A percentile compares a stretch with the other conserved stretches of the same genome.
Evolutionary conservation across 2,797 vertebrate genomes (phyloP).

Genomic region (Graptemys geographica): DNA sequence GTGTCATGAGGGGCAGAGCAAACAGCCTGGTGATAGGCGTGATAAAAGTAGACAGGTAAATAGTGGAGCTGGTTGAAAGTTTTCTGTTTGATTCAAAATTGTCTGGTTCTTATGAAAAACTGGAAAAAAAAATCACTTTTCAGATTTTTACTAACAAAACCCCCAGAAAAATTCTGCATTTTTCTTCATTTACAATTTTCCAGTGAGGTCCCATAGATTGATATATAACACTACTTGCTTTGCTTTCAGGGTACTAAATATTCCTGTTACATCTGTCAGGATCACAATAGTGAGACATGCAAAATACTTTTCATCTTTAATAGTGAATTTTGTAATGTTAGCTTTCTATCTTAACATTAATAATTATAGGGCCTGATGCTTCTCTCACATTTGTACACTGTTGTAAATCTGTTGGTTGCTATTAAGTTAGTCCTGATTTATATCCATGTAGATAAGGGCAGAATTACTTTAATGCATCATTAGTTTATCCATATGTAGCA

Average conservation of each 20-base stretch:
- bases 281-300: neutral
- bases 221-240: neutral
- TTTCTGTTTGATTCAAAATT: neutral
- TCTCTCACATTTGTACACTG: neutral
- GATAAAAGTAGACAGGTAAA: neutral
- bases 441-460: neutral
- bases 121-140: neutral
- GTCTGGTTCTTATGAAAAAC: neutral
- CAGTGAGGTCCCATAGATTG: neutral
- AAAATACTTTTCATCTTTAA: neutral
- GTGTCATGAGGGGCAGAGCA: neutral
- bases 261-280: neutral
- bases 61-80: neutral
- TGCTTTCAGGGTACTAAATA: neutral
- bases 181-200: neutral
- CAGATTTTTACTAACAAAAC: neutral
- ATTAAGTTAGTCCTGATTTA: neutral
- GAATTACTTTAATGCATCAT: neutral
- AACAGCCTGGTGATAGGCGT: neutral
- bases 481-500: neutral
- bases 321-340: fast-evolving
- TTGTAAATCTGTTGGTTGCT: neutral
- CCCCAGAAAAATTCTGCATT: neutral
- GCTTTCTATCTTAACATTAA: neutral
- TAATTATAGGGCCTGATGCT: neutral